Percentiles rank a stretch among this genome's conserved stretches.
Evolutionary conservation across 2,797 vertebrate species (phyloP).

Genomic region (Antennarius maculatus): DNA sequence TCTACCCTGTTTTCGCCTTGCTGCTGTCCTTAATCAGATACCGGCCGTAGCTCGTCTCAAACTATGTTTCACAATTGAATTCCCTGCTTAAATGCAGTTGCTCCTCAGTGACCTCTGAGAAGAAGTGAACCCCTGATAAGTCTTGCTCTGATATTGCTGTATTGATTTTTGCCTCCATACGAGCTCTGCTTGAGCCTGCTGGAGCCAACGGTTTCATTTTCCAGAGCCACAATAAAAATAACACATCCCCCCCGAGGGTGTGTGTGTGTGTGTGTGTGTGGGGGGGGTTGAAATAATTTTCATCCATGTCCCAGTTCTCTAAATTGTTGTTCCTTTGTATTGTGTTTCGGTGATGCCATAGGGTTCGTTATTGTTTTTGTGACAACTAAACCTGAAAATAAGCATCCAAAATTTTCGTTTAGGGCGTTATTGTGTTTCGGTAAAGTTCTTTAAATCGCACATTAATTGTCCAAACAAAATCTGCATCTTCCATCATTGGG

Average conservation of each 20-base stretch:
- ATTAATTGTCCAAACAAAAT: not conserved
- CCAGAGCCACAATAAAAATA: conserved; percentile 85
- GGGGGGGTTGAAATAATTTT: conserved; percentile 60
- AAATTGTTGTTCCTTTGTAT: conserved; percentile 52
- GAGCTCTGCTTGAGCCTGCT: conserved; percentile 68
- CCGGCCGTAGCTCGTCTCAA: conserved; percentile 55
- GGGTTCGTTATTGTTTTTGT: conserved; percentile 45
- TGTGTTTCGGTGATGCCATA: conserved; percentile 60
- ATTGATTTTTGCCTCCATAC: conserved; percentile 86
- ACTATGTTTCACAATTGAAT: conserved; percentile 82
- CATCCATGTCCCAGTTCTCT: conserved; percentile 48
- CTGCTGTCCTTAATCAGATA: conserved; percentile 69
- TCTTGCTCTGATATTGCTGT: conserved; percentile 86
- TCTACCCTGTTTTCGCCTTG: conserved; percentile 26
- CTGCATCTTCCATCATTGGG: conserved; percentile 1
- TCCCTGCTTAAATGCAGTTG: conserved; percentile 81
- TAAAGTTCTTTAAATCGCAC: conserved; percentile 12
- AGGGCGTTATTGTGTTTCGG: conserved; percentile 1
- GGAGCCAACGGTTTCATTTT: conserved; percentile 83
- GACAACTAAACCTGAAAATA: conserved; percentile 20
- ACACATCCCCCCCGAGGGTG: conserved; percentile 73
- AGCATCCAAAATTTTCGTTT: conserved; percentile 16
- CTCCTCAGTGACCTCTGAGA: conserved; percentile 82
- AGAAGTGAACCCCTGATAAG: conserved; percentile 83
- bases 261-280: not conserved